These are phyloP conservation scores for Entomyzon cyanotis DNA, from an alignment of 2,113 vertebrate species.

Conservation along the genomic window DNA sequence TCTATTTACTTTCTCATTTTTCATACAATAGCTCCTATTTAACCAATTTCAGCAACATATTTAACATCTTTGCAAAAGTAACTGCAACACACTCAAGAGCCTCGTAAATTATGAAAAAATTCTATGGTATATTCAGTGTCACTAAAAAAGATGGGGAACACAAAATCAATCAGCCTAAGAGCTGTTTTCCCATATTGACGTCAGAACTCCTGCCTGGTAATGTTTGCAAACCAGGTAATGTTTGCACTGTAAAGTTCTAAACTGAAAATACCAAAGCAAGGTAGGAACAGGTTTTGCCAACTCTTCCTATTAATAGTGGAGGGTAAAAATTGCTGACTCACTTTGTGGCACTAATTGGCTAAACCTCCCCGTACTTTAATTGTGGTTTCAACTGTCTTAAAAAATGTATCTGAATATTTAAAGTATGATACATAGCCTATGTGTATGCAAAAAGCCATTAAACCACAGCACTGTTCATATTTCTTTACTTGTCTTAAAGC, in stretches of 20 bases:
- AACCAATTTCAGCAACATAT: background rate
- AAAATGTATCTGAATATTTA: background rate
- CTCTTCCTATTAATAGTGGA: background rate
- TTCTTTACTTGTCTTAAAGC: background rate
- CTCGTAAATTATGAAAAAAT: background rate
- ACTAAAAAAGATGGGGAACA: background rate
- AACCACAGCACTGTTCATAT: background rate
- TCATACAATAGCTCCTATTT: slow-evolving; percentile 13
- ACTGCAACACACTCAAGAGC: background rate
- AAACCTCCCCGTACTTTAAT: background rate
- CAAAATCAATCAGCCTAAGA: background rate
- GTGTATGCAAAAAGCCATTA: background rate
- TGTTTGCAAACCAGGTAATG: background rate
- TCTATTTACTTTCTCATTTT: slow-evolving; percentile 25
- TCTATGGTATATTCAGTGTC: background rate
- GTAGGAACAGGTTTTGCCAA: slow-evolving; percentile 8
- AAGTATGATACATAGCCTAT: background rate
- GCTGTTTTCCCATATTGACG: background rate
- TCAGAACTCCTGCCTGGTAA: background rate
- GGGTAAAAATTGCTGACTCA: background rate
- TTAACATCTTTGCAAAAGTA: background rate
- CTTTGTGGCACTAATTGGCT: background rate
- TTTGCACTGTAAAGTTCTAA: slow-evolving; percentile 45
- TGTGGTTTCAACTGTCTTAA: background rate
- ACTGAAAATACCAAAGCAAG: slow-evolving; percentile 17